phyloP scores from a whole-genome alignment of 2,113 vertebrate species.

The Isurus oxyrinchus region DNA sequence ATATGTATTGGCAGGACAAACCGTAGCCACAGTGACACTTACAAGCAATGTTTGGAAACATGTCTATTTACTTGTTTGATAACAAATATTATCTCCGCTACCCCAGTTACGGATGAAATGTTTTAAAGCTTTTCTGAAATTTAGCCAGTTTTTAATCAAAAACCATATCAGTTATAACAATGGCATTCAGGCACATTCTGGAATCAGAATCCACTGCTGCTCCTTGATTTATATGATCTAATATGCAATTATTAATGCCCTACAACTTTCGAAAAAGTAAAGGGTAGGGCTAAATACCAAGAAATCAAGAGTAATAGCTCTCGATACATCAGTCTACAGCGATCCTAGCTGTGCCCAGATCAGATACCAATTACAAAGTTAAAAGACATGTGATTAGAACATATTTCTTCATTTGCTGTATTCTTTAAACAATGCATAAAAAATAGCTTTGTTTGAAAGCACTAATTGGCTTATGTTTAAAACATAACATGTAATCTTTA shows the following conservation, averaged over 20 bases:
- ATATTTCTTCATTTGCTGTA: neutral
- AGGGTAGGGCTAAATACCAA: neutral
- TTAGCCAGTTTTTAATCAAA: constrained; percentile 22
- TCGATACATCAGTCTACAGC: neutral
- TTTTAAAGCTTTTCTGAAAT: constrained; percentile 27
- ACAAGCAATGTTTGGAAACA: neutral
- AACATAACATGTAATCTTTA: neutral
- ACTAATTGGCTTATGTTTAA: neutral
- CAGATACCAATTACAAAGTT: neutral
- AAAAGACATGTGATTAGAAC: neutral
- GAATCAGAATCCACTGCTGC: neutral
- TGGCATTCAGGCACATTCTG: neutral
- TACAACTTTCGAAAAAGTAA: neutral
- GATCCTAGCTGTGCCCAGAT: neutral
- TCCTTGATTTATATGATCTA: neutral
- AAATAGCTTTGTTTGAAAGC: neutral
- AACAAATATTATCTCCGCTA: neutral
- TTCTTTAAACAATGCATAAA: neutral
- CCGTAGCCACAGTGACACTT: neutral
- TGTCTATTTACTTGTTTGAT: neutral
- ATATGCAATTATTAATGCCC: neutral
- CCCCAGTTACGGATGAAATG: neutral
- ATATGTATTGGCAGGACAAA: neutral
- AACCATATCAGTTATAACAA: neutral
- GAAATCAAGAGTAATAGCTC: neutral